Conservation (phyloP, 2,113 vertebrate genomes). For the Rhinopithecus roxellana region DNA sequence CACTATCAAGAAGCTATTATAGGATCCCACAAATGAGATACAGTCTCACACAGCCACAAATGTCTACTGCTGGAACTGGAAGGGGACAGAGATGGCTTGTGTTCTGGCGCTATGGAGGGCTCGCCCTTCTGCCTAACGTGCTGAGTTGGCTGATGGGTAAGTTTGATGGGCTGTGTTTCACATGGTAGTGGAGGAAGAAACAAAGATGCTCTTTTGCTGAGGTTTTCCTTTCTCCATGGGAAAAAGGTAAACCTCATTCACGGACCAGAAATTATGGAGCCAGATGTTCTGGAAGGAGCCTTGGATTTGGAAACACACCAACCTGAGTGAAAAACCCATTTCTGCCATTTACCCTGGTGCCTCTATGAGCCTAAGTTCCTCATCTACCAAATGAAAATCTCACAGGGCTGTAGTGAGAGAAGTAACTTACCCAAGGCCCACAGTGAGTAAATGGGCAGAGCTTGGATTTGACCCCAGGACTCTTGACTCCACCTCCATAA, state of each 20-base stretch:
- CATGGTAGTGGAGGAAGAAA: background rate
- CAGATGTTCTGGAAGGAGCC: background rate
- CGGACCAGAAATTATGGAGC: background rate
- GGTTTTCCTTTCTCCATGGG: background rate
- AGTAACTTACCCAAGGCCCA: background rate
- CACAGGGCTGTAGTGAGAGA: background rate
- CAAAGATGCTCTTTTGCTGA: background rate
- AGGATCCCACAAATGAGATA: background rate
- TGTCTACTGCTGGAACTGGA: background rate
- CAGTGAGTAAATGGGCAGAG: background rate
- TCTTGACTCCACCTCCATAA: background rate
- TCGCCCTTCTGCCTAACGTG: background rate
- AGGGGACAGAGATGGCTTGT: background rate
- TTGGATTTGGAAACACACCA: background rate
- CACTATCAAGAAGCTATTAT: background rate
- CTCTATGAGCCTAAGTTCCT: background rate
- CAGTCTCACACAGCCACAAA: rapidly evolving
- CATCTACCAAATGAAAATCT: background rate
- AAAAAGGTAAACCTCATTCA: too few relatives aligned
- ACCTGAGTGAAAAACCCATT: background rate
- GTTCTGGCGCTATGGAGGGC: background rate
- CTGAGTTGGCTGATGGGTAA: background rate
- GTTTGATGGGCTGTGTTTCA: background rate
- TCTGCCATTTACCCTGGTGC: background rate
- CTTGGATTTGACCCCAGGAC: background rate